phyloP scores from a whole-genome alignment of 2,888 invertebrate genomes.

The Neoscelio sp. region DNA sequence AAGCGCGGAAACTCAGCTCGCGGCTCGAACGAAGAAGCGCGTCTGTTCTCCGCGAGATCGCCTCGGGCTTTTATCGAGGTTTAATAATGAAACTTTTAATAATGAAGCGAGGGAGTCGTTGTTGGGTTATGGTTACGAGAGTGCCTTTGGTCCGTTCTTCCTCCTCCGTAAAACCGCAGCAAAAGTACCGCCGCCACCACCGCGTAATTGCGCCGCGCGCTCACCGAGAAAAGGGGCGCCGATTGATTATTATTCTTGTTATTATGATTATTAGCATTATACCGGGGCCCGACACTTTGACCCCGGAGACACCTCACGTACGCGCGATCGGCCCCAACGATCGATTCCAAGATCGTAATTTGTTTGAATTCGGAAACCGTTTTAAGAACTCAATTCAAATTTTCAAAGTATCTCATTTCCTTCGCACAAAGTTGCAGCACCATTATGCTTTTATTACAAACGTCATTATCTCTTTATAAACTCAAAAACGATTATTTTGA shows the following conservation, averaged over 20 bases:
- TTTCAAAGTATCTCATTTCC: slow-evolving; percentile 36
- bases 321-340: slow-evolving; percentile 38
- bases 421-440: slow-evolving; percentile 12
- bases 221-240: slow-evolving; percentile 64
- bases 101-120: slow-evolving; percentile 81
- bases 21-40: slow-evolving; percentile 29
- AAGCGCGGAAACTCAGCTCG: slow-evolving; percentile 57
- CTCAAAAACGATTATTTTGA: no score
- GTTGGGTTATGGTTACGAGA: slow-evolving; percentile 76
- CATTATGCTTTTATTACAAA: background rate
- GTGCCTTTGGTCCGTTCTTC: slow-evolving; percentile 56
- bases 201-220: slow-evolving; percentile 79
- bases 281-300: slow-evolving; percentile 47
- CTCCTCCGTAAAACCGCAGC: slow-evolving; percentile 77
- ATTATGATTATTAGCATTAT: slow-evolving; percentile 62
- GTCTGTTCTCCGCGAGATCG: slow-evolving; percentile 71
- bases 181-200: slow-evolving; percentile 81
- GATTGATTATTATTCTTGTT: slow-evolving; percentile 68
- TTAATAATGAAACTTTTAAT: slow-evolving; percentile 80
- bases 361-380: slow-evolving; percentile 53
- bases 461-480: slow-evolving; percentile 1
- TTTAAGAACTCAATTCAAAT: slow-evolving; percentile 58
- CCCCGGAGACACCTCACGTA: slow-evolving; percentile 49
- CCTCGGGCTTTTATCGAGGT: slow-evolving; percentile 76
- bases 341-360: slow-evolving; percentile 25